These are phyloP conservation scores for Tachycineta bicolor DNA, from an alignment of 2,113 vertebrate genomes.

Conservation along the genomic window DNA sequence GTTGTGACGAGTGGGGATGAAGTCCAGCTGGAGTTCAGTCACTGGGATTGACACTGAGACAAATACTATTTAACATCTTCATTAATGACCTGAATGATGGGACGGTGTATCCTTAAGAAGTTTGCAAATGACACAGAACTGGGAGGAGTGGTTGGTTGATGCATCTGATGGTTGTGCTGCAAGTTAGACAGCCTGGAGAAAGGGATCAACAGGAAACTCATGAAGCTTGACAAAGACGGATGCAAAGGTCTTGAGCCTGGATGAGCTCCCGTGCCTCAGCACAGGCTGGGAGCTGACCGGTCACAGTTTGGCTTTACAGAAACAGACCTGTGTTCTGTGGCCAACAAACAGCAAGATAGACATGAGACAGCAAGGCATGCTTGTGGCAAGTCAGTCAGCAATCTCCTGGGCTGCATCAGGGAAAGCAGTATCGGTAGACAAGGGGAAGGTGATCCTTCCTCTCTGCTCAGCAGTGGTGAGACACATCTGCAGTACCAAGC, in stretches of 20 bases:
- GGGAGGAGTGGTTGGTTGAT: neutral
- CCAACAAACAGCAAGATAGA: neutral
- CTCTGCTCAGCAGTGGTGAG: neutral
- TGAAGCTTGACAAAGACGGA: neutral
- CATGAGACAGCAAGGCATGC: neutral
- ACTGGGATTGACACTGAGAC: neutral
- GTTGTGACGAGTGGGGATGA: neutral
- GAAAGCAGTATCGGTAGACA: neutral
- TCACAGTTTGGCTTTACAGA: neutral
- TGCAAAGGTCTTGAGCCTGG: neutral
- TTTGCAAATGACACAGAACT: neutral
- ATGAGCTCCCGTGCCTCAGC: neutral
- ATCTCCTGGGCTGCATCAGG: neutral
- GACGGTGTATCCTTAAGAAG: neutral
- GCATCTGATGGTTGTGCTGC: neutral
- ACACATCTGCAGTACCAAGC: neutral
- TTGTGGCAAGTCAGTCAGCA: neutral
- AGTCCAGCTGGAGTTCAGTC: neutral
- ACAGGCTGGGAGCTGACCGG: neutral
- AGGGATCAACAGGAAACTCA: fast-evolving
- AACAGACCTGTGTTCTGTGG: neutral
- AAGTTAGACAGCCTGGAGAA: neutral
- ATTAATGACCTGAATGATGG: neutral
- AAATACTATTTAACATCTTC: neutral
- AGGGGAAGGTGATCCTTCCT: neutral